phyloP scores from a whole-genome alignment of 2,113 vertebrate species.

The Heterotilapia buettikoferi region DNA sequence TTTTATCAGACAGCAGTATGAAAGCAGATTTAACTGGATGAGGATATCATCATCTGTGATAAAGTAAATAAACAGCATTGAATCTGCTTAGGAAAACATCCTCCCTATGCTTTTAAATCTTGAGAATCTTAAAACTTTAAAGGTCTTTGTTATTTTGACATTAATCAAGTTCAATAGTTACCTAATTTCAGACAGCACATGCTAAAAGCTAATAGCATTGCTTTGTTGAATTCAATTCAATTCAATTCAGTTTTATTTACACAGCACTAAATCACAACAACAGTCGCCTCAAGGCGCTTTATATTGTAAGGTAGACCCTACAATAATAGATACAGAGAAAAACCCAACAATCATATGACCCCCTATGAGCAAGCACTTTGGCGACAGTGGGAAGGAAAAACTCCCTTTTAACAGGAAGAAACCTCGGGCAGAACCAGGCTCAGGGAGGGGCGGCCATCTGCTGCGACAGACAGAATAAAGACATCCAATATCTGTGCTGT shows the following conservation, averaged over 20 bases:
- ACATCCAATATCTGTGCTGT: neutral
- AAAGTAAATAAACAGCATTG: neutral
- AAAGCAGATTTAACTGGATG: neutral
- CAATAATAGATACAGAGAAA: neutral
- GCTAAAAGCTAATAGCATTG: neutral
- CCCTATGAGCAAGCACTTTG: neutral
- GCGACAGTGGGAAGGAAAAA: neutral
- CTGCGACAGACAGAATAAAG: neutral
- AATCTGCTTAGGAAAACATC: neutral
- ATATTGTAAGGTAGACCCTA: neutral
- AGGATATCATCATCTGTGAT: neutral
- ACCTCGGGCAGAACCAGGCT: rapidly evolving
- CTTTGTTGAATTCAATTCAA: neutral
- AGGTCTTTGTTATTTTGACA: neutral
- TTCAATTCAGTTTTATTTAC: neutral
- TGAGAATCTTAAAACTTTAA: neutral
- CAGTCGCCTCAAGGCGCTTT: neutral
- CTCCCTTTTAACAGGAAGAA: neutral
- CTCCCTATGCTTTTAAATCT: neutral
- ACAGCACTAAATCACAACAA: neutral
- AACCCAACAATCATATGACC: neutral
- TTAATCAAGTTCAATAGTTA: neutral
- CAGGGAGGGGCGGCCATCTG: neutral
- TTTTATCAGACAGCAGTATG: neutral
- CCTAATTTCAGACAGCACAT: neutral